Evolutionary conservation across 2,888 invertebrate genomes (phyloP).

Genomic region (Artemia sinica): DNA sequence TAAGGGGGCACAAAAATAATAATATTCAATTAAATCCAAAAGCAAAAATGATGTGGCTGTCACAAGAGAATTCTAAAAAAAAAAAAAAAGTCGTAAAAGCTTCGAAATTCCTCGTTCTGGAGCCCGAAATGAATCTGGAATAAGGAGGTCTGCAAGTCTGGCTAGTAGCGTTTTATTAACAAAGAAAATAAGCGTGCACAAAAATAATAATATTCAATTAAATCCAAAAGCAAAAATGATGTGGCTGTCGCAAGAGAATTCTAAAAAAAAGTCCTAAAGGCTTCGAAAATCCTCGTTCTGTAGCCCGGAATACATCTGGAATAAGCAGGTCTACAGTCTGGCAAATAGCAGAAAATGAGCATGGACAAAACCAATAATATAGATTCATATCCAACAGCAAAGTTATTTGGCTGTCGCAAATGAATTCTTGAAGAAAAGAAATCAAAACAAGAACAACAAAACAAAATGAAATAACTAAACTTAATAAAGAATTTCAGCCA

Average conservation of each 20-base stretch:
- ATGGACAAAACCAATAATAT: no score
- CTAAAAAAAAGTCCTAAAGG: no score
- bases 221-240: background rate
- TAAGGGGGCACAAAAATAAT: no score
- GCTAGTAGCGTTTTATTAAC: slow-evolving; percentile 9
- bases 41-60: background rate
- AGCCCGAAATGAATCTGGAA: slow-evolving; percentile 55
- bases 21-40: background rate
- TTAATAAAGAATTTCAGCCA: background rate
- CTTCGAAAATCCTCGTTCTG: no score
- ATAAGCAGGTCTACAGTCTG: no score
- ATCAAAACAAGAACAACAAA: background rate
- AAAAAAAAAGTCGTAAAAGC: slow-evolving; percentile 55
- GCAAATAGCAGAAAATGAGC: no score
- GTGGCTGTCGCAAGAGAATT: no score
- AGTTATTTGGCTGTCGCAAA: background rate
- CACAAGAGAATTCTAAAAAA: background rate
- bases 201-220: no score
- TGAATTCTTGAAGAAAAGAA: background rate
- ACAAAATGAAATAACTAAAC: background rate
- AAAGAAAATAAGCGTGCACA: no score
- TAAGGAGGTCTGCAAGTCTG: slow-evolving; percentile 12
- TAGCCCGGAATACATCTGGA: no score
- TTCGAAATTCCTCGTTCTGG: slow-evolving; percentile 71
- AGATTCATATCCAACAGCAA: no score